These are phyloP conservation scores for Thalassarche chlororhynchos DNA, from an alignment of 2,113 vertebrate species.

Conservation along the genomic window DNA sequence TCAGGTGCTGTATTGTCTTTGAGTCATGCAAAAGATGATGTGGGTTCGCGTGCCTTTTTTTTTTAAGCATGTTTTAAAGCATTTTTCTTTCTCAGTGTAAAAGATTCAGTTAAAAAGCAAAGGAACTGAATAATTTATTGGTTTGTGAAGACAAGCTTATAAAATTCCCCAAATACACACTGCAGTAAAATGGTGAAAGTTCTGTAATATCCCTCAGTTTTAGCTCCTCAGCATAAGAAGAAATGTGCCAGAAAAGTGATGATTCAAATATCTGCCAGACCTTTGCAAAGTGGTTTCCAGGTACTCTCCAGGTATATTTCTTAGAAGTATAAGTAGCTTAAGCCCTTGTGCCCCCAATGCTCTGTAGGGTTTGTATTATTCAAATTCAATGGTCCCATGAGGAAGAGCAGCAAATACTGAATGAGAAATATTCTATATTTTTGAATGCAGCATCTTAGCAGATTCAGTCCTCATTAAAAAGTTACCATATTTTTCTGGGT, in stretches of 20 bases:
- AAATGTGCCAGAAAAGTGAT: background rate
- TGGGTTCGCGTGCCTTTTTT: background rate
- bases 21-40: background rate
- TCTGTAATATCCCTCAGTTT: background rate
- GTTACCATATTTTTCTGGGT: background rate
- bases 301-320: background rate
- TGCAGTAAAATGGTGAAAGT: background rate
- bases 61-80: background rate
- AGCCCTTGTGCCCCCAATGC: fast-evolving
- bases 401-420: background rate
- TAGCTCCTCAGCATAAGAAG: background rate
- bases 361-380: background rate
- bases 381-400: background rate
- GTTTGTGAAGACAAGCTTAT: background rate
- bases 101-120: background rate
- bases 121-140: background rate
- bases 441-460: background rate
- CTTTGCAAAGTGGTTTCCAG: background rate
- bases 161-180: background rate
- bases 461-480: background rate
- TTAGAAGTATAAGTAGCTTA: background rate
- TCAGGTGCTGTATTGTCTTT: background rate
- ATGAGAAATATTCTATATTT: background rate
- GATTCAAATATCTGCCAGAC: background rate
- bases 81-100: background rate